Base-by-base conservation (phyloP, 92 coral and sea anemone genomes). In the Siderastrea siderea region DNA sequence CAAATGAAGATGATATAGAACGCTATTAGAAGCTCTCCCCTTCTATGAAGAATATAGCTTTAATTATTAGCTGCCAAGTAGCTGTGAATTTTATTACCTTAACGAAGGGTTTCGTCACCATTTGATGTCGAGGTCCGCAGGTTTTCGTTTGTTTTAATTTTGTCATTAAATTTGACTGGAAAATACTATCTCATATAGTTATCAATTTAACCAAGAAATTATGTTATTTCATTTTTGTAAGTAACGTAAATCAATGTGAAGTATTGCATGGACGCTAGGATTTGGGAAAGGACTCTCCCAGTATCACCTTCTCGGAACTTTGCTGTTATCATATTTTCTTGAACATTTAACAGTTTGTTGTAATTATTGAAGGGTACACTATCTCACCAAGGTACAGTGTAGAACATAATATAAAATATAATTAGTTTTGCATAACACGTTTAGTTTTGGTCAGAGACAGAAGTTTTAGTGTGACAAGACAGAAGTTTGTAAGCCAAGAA, bases 21-120 rank as follows among this genome's bases (percentile, higher is more conserved):
- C 13, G 13, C n/a, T 13, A 38, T 49, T 3, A 50, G 58, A 50
- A 13, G 16, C 5, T 67, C 75, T 9, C 14, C 15, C 44, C 47
- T 82, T 82, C 86, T 71, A 48, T 82, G 86, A 71, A 82, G 86
- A 58, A 6, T 55, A 70, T 71, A 16, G 6, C 14, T n/a, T 16
- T 17, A 63, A 59, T 49, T 7, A 16, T 46, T 57, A 81, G 78
- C 86, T 82, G 67, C 86, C 47, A 82, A 9, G 86, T 71, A 82
- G 86, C 86, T 69, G 58, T 14, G 81, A 72, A 52, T 52, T 26
- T 52, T 58, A 58, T 14, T 6, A 10, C 61, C 63, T 57, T 3
- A 13, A 11, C 11, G n/a, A 14, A 44, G 46, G 4, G 47, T 68
- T 43, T 26, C 47, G 2, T 15, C 10, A 9, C 57, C 48, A 38